These are phyloP conservation scores for Drosophila carrolli DNA, from an alignment of 1,140 invertebrate species.

Conservation along the genomic window DNA sequence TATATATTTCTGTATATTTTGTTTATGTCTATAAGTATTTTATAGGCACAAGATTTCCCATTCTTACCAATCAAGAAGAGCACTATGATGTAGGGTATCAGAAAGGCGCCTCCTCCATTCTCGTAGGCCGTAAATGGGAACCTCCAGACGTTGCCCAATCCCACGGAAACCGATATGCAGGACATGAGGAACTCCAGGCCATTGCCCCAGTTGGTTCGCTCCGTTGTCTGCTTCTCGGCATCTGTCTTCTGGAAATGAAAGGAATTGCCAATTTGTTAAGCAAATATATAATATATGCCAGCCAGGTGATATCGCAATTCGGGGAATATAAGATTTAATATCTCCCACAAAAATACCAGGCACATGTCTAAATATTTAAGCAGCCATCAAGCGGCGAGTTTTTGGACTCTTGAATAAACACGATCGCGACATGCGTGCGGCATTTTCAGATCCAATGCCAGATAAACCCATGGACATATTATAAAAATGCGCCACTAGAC, in stretches of 20 bases:
- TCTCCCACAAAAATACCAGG: slow-evolving; percentile 2
- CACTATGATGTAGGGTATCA: slow-evolving; percentile 94
- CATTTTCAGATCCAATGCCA: slow-evolving; percentile 17
- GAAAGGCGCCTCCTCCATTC: slow-evolving; percentile 90
- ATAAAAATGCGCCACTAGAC: slow-evolving; percentile 6
- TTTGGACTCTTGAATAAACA: slow-evolving; percentile 11
- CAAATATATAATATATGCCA: slow-evolving; percentile 21
- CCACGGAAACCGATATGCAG: slow-evolving; percentile 95
- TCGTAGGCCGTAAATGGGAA: slow-evolving; percentile 94
- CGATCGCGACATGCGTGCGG: slow-evolving; percentile 4
- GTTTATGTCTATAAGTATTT: no score
- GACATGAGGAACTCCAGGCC: slow-evolving; percentile 95
- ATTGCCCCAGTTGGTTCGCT: slow-evolving; percentile 92
- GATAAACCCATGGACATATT: slow-evolving; percentile 15
- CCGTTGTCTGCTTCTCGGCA: slow-evolving; percentile 51
- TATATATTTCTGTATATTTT: no score
- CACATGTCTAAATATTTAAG: slow-evolving; percentile 45
- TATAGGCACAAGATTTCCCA: not conserved
- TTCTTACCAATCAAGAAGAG: slow-evolving; percentile 90
- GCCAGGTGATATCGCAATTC: slow-evolving; percentile 8
- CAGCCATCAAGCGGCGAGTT: not conserved
- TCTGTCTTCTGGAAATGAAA: slow-evolving; percentile 35
- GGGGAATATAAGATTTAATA: slow-evolving; percentile 6
- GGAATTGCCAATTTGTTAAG: slow-evolving; percentile 5
- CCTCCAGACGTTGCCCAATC: slow-evolving; percentile 88